These are phyloP conservation scores for Python bivittatus DNA, from an alignment of 2,113 vertebrate species.

Conservation along the genomic window DNA sequence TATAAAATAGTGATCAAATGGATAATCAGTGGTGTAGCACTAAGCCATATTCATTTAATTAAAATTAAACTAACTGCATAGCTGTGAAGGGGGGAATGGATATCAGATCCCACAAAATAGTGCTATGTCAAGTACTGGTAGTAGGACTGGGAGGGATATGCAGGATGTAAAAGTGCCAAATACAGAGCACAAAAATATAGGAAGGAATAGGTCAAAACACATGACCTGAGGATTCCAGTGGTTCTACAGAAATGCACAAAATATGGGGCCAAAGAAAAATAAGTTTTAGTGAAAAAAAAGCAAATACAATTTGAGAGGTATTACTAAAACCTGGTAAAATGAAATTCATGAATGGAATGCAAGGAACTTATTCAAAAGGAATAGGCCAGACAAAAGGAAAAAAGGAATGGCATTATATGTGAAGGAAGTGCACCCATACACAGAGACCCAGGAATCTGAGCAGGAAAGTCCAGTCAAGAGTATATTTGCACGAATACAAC, in stretches of 20 bases:
- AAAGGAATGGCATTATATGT: neutral
- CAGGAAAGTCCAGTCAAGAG: neutral
- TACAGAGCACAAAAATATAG: neutral
- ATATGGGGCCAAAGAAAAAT: neutral
- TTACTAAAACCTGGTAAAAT: neutral
- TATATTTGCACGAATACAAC: neutral
- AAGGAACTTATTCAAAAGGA: neutral
- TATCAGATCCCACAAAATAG: neutral
- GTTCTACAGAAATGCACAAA: neutral
- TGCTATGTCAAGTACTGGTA: neutral
- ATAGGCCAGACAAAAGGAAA: neutral
- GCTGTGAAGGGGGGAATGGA: neutral
- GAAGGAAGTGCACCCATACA: neutral
- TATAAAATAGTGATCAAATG: neutral
- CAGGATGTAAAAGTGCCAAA: neutral
- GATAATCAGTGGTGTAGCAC: neutral
- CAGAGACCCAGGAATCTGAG: neutral
- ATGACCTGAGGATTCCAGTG: neutral
- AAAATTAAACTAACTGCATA: neutral
- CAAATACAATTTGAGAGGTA: neutral
- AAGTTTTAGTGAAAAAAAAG: neutral
- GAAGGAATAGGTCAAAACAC: neutral
- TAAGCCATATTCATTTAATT: neutral
- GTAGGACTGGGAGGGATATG: neutral
- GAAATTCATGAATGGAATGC: neutral